Percentiles rank a stretch among this genome's conserved stretches.
phyloP scores from a whole-genome alignment of 2,888 invertebrate genomes.

The Ferrisia virgata region DNA sequence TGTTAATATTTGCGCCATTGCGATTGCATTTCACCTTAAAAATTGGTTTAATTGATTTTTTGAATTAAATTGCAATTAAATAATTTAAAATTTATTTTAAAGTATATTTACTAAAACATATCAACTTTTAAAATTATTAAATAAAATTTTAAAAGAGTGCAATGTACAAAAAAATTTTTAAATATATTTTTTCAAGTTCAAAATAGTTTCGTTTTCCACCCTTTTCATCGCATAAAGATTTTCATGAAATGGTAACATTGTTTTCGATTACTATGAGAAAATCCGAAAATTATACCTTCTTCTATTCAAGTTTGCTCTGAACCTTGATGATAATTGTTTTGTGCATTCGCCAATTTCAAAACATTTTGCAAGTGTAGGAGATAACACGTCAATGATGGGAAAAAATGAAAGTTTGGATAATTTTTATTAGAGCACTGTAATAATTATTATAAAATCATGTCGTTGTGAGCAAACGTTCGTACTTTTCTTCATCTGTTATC shows the following conservation, averaged over 20 bases:
- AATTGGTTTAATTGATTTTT: background rate
- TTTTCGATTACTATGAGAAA: background rate
- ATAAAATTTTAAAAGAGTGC: background rate
- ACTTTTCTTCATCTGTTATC: background rate
- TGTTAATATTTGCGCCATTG: background rate
- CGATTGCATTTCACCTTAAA: too few species aligned
- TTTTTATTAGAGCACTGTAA: background rate
- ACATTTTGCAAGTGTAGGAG: background rate
- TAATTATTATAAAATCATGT: background rate
- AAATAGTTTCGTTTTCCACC: background rate
- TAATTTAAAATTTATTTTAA: background rate
- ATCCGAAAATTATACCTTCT: background rate
- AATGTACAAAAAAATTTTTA: background rate
- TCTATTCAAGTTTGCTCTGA: too few species aligned
- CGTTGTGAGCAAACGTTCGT: background rate
- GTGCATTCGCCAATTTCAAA: background rate
- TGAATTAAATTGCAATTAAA: background rate
- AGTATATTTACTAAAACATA: background rate
- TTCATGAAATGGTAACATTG: background rate
- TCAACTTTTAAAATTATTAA: background rate
- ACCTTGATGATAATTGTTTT: background rate
- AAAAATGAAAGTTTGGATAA: background rate
- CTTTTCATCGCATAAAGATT: background rate
- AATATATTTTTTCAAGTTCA: background rate
- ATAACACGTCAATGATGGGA: constrained; percentile 4